Percentiles rank a stretch among this genome's conserved stretches.
These are phyloP conservation scores for Dendronephthya gigantea DNA, from an alignment of 64 coral and sea anemone genomes.

Conservation along the genomic window DNA sequence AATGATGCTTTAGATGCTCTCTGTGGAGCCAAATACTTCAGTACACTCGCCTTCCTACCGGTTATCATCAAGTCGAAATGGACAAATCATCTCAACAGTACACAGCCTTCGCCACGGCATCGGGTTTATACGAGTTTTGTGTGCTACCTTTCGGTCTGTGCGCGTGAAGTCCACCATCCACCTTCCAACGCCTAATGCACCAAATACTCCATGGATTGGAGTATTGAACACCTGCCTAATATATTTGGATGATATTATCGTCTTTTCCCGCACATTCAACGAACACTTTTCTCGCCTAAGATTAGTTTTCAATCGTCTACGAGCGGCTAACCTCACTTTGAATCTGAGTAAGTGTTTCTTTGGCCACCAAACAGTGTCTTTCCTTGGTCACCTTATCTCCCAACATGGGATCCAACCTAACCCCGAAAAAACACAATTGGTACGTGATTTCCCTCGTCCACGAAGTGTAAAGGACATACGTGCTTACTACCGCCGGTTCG, in stretches of 20 bases:
- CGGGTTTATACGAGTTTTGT: not conserved
- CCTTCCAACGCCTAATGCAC: not conserved
- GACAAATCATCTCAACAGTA: not conserved
- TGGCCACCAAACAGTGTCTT: no score
- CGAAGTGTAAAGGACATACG: not conserved
- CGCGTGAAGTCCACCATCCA: not conserved
- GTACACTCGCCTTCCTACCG: constrained; percentile 7
- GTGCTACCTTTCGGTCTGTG: not conserved
- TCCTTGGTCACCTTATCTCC: not conserved
- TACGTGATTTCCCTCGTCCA: constrained; percentile 4
- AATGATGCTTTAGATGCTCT: constrained; percentile 35
- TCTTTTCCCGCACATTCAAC: not conserved
- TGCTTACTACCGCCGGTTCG: not conserved
- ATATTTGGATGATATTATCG: constrained; percentile 10
- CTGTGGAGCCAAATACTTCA: constrained; percentile 32
- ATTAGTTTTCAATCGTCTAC: not conserved
- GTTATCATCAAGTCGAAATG: constrained; percentile 42
- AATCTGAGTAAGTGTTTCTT: not conserved
- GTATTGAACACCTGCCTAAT: not conserved
- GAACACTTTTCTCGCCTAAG: not conserved
- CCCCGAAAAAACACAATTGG: not conserved
- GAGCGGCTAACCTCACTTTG: not conserved
- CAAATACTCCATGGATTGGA: not conserved
- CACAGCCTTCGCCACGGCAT: not conserved
- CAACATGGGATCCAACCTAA: not conserved